A percentile compares a stretch with the other conserved stretches of the same genome.
phyloP scores from a whole-genome alignment of 2,113 vertebrate species.

The Panthera leo region DNA sequence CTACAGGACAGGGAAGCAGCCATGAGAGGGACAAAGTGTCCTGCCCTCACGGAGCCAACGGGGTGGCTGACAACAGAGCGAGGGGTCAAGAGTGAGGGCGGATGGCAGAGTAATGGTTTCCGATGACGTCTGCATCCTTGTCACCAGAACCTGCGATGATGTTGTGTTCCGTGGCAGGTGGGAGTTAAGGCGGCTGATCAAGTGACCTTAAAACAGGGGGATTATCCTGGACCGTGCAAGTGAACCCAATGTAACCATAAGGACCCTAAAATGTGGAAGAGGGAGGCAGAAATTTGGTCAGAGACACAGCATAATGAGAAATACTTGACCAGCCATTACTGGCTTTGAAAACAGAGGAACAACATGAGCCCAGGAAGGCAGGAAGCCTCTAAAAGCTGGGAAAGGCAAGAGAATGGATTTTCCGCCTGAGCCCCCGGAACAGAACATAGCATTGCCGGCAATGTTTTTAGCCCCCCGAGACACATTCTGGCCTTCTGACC shows the following conservation, averaged over 20 bases:
- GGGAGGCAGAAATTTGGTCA: not conserved
- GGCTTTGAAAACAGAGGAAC: not conserved
- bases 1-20: not conserved
- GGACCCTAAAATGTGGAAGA: not conserved
- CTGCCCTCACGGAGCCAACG: not conserved
- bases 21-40: not conserved
- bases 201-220: not conserved
- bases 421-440: not conserved
- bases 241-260: not conserved
- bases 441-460: not conserved
- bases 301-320: not conserved
- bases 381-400: not conserved
- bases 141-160: not conserved
- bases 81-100: not conserved
- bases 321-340: not conserved
- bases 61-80: not conserved
- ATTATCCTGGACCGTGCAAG: not conserved
- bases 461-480: not conserved
- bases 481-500: not conserved
- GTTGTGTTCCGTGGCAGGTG: not conserved
- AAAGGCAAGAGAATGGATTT: not conserved
- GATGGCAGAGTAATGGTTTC: not conserved
- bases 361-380: fast-evolving
- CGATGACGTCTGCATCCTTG: not conserved
- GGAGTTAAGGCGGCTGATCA: not conserved